Conservation (phyloP, 2,113 vertebrate genomes). For the Oncorhynchus gorbuscha region DNA sequence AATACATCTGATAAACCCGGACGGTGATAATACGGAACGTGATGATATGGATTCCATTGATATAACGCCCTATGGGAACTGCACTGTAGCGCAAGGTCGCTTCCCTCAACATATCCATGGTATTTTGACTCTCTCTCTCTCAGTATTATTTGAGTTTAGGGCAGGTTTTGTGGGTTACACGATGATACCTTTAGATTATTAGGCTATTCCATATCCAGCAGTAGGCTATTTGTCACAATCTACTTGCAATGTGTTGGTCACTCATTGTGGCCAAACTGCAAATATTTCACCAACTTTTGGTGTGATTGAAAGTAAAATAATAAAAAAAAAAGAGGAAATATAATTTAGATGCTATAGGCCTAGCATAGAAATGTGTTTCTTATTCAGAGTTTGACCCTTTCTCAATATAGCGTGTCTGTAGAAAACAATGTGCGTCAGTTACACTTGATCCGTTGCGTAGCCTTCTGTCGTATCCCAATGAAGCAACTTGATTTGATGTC, state of each 20-base stretch:
- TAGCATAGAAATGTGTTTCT: not conserved
- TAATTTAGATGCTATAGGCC: not conserved
- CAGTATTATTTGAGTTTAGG: not conserved
- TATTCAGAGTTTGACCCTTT: too few species aligned
- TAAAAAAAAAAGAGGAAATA: not conserved
- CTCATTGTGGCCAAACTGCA: not conserved
- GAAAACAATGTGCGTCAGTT: conserved; percentile 22
- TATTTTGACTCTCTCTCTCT: not conserved
- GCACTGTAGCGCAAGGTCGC: not conserved
- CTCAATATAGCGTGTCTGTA: not conserved
- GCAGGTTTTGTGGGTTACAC: not conserved
- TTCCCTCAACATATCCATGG: not conserved
- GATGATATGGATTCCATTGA: conserved; percentile 39
- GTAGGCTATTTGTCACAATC: too few species aligned
- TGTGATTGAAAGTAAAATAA: not conserved
- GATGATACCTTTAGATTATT: not conserved
- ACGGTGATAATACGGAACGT: conserved; percentile 37
- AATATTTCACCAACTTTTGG: not conserved
- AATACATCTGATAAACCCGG: not conserved
- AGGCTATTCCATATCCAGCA: not conserved
- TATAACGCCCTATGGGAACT: conserved; percentile 22
- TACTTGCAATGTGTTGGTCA: too few species aligned
- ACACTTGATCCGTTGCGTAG: conserved; percentile 24
- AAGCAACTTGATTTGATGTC: conserved; percentile 65
- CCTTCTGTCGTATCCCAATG: conserved; percentile 51